These are phyloP conservation scores for Drosophila nigrodunni DNA, from an alignment of 1,140 invertebrate genomes.

Conservation along the genomic window DNA sequence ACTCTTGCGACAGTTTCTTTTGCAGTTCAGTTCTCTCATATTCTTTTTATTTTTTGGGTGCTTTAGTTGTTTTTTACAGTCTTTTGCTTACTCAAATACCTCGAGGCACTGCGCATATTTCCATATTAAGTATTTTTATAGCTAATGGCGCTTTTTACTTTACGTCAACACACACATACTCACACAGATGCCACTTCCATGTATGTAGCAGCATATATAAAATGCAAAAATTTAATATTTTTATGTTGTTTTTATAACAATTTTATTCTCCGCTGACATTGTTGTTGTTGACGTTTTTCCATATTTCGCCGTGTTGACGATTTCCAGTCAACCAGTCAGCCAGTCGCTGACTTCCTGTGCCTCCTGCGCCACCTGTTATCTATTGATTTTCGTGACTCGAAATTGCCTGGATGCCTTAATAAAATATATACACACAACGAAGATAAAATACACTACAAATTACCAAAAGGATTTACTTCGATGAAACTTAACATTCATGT, in stretches of 20 bases:
- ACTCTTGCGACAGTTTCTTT: conserved; percentile 71
- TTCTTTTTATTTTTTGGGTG: background rate
- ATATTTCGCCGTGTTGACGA: conserved; percentile 46
- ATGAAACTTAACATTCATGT: background rate
- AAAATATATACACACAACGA: background rate
- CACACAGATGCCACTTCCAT: conserved; percentile 21
- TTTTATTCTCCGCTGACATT: conserved; percentile 40
- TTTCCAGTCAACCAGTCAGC: conserved; percentile 14
- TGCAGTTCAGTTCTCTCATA: background rate
- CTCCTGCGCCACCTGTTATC: conserved; percentile 75
- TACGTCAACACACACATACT: conserved; percentile 67
- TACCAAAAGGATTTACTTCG: background rate
- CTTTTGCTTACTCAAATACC: conserved; percentile 60
- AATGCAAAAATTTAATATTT: conserved; percentile 53
- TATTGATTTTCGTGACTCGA: conserved; percentile 72
- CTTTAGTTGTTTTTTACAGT: conserved; percentile 47
- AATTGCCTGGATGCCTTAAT: conserved; percentile 53
- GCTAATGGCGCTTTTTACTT: conserved; percentile 80
- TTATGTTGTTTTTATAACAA: conserved; percentile 53
- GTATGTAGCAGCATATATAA: conserved; percentile 5
- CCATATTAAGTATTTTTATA: conserved; percentile 82
- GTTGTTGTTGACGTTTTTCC: conserved; percentile 37
- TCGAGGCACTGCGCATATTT: conserved; percentile 70
- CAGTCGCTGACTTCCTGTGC: conserved; percentile 58
- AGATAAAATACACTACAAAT: conserved; percentile 13